Evolutionary conservation across 2,888 invertebrate species (phyloP).

Genomic region (Hemaris fuciformis): DNA sequence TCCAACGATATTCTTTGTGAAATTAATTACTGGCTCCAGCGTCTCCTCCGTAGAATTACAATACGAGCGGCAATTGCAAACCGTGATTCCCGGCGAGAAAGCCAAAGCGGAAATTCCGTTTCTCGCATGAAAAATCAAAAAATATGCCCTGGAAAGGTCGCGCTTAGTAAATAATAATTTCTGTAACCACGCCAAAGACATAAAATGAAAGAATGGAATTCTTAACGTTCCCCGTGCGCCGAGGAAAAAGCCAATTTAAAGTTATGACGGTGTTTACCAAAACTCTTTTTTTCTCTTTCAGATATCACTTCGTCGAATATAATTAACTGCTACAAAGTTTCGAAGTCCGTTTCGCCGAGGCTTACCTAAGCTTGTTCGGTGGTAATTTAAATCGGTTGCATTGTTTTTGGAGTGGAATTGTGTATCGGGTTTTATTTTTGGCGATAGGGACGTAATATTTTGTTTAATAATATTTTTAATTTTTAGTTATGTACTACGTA

Average conservation of each 20-base stretch:
- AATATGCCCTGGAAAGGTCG: slow-evolving; percentile 5
- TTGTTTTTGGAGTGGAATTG: slow-evolving; percentile 8
- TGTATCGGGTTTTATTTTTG: neutral
- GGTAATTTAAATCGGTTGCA: slow-evolving; percentile 15
- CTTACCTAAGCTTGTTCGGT: slow-evolving; percentile 19
- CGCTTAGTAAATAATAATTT: slow-evolving; percentile 16
- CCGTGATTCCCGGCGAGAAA: neutral
- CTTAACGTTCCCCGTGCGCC: slow-evolving; percentile 37
- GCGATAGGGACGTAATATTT: neutral
- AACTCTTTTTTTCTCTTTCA: slow-evolving; percentile 48
- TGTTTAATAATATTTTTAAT: neutral
- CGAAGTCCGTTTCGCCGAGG: slow-evolving; percentile 32
- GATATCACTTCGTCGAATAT: slow-evolving; percentile 55
- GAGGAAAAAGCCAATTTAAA: slow-evolving; percentile 58
- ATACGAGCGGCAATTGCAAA: neutral
- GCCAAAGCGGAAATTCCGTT: neutral
- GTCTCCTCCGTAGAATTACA: neutral
- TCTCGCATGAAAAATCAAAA: slow-evolving; percentile 12
- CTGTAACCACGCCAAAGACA: slow-evolving; percentile 29
- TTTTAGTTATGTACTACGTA: too few species aligned
- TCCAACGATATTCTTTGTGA: neutral
- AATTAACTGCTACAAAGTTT: slow-evolving; percentile 49
- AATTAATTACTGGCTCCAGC: neutral
- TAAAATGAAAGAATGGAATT: slow-evolving; percentile 45
- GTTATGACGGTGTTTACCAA: slow-evolving; percentile 57